A percentile compares a stretch with the other conserved stretches of the same genome.
These are phyloP conservation scores for Struthidea cinerea DNA, from an alignment of 2,113 vertebrate genomes.

Conservation along the genomic window DNA sequence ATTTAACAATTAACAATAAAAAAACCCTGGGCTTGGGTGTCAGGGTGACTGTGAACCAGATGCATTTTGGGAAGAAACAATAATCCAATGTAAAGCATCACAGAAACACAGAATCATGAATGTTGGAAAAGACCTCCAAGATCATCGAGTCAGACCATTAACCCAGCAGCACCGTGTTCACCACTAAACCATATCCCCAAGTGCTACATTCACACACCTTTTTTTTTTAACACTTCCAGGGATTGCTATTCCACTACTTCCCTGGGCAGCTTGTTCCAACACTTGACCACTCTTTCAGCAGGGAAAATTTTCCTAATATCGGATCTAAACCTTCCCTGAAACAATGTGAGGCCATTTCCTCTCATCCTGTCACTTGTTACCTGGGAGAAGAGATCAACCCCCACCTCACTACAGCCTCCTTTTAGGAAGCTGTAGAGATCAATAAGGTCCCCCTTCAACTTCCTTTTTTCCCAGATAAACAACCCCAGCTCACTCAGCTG, in stretches of 20 bases:
- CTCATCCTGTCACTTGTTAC: not conserved
- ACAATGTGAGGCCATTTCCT: not conserved
- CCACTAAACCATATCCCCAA: not conserved
- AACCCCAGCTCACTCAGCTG: not conserved
- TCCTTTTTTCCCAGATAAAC: not conserved
- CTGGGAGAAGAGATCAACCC: not conserved
- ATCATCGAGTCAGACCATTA: not conserved
- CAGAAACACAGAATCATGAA: not conserved
- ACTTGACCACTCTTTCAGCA: not conserved
- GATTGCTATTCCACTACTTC: not conserved
- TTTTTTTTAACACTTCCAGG: not conserved
- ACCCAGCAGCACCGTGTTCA: not conserved
- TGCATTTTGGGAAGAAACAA: not conserved
- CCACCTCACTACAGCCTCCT: not conserved
- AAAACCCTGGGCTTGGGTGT: not conserved
- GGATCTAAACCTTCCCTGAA: not conserved
- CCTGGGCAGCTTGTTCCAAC: not conserved
- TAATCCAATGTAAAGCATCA: not conserved
- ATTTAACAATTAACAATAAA: not conserved
- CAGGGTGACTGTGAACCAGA: not conserved
- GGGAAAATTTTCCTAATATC: not conserved
- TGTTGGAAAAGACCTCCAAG: not conserved
- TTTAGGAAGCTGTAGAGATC: not conserved
- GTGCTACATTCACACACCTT: not conserved
- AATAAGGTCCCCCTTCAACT: not conserved